Evolutionary conservation across 2,113 vertebrate species (phyloP).

Genomic region (Bungarus multicinctus): DNA sequence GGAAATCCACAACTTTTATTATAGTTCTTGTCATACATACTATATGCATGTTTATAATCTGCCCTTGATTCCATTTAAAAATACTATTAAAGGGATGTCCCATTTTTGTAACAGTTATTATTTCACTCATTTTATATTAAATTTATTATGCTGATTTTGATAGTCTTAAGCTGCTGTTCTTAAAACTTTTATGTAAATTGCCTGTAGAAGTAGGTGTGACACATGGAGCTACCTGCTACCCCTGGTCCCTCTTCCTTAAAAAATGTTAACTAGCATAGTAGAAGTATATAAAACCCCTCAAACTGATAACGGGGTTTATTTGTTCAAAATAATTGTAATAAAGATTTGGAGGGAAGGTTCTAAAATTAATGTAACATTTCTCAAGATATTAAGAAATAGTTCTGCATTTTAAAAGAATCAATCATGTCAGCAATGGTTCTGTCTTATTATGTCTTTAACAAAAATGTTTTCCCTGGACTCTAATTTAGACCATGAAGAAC

Average conservation of each 20-base stretch:
- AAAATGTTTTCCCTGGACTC: background rate
- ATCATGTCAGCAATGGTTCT: background rate
- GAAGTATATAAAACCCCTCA: constrained; percentile 45
- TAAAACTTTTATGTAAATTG: constrained; percentile 25
- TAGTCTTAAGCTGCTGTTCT: constrained; percentile 15
- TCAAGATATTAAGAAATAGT: background rate
- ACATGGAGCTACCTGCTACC: constrained; percentile 49
- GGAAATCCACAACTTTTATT: background rate
- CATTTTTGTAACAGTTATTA: background rate
- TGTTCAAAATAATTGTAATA: constrained; percentile 30
- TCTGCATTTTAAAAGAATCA: background rate
- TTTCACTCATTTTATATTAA: constrained; percentile 1
- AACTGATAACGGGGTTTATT: constrained; percentile 35
- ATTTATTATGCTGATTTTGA: constrained; percentile 29
- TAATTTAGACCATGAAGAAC: background rate
- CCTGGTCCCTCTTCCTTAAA: constrained; percentile 48
- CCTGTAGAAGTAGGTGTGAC: constrained; percentile 38
- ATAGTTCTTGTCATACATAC: background rate
- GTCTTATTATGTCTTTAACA: background rate
- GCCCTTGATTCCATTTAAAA: background rate
- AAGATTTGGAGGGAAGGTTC: background rate
- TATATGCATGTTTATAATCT: background rate
- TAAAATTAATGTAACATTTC: background rate
- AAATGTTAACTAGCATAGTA: constrained; percentile 48
- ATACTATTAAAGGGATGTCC: background rate